These are phyloP conservation scores for Syrphus vitripennis DNA, from an alignment of 2,888 invertebrate species.

Conservation along the genomic window DNA sequence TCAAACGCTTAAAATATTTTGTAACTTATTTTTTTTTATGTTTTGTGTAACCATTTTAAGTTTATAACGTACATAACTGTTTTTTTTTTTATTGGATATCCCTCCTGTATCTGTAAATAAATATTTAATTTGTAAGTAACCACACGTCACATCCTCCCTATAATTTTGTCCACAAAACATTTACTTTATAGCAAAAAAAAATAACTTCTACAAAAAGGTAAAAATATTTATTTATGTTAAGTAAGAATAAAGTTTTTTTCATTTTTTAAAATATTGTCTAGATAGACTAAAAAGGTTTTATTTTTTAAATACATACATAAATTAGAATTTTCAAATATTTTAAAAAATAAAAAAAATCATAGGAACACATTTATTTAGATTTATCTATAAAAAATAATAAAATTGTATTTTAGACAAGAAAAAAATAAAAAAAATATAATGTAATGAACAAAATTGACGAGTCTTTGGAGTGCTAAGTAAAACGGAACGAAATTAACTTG, in stretches of 20 bases:
- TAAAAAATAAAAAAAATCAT: conserved; percentile 4
- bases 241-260: conserved; percentile 12
- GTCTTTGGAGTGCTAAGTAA: neutral
- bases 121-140: conserved; percentile 60
- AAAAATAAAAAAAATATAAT: conserved; percentile 10
- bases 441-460: neutral
- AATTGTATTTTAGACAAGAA: conserved; percentile 45
- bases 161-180: conserved; percentile 21
- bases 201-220: conserved; percentile 14
- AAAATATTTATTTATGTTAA: conserved; percentile 58
- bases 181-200: conserved; percentile 2
- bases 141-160: conserved; percentile 13
- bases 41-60: conserved; percentile 34
- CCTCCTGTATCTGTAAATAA: conserved; percentile 45
- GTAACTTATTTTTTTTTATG: conserved; percentile 65
- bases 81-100: conserved; percentile 36
- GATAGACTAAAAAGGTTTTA: conserved; percentile 38
- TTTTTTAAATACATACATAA: conserved; percentile 19
- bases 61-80: neutral
- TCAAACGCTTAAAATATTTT: conserved; percentile 67
- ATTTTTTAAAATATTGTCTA: conserved; percentile 33
- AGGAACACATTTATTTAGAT: conserved; percentile 50
- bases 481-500: conserved; percentile 20
- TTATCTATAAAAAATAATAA: conserved; percentile 32
- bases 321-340: conserved; percentile 48